Evolutionary conservation across 2,888 invertebrate species (phyloP), one percentile per base, ranked within the genome.

Genomic region (Yponomeuta cagnagella): DNA sequence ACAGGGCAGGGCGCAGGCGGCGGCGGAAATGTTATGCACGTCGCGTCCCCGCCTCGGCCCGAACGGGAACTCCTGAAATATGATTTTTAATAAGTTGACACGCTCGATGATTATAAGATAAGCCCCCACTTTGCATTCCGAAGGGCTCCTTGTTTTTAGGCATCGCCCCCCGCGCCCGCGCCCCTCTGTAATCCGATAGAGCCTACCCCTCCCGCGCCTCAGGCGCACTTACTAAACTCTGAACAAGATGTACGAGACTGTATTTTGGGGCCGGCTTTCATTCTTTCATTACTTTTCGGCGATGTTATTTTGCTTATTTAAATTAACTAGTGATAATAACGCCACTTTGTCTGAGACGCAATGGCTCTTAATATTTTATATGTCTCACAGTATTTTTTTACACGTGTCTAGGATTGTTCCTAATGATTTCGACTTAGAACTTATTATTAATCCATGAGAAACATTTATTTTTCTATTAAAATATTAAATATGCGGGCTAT

Each of bases 61-160:
- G 72, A 69, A 71, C 69, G 78, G 80, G 80, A 82, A 85, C 85
- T 87, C 85, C 80, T 88, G 89, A 91, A 93, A 92, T 91, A 90
- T 91, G 91, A 91, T 92, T 92, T 92, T 92, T 92, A 92, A 92
- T 92, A 92, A 92, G 84, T 90, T 90, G 92, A 91, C 92, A 89
- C 92, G 90, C 90, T 85, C 88, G 90, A 92, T 91, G 92, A 92
- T 92, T 92, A 92, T 89, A 86, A 90, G 92, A 92, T 92, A 90
- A 92, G 91, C 88, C 86, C 82, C 87, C 89, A 89, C 88, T 92
- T 92, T 90, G 89, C 91, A 92, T 92, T 90, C 91, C 87, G 82
- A 77, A 81, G 87, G 84, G 87, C 85, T 82, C 82, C 78, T 85
- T 84, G 87, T 89, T 91, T 90, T 86, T 87, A 82, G 43, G 43